Evolutionary conservation across 2,888 invertebrate genomes (phyloP), one percentile per base, ranked within the genome.

Genomic region (Elmis aenea): DNA sequence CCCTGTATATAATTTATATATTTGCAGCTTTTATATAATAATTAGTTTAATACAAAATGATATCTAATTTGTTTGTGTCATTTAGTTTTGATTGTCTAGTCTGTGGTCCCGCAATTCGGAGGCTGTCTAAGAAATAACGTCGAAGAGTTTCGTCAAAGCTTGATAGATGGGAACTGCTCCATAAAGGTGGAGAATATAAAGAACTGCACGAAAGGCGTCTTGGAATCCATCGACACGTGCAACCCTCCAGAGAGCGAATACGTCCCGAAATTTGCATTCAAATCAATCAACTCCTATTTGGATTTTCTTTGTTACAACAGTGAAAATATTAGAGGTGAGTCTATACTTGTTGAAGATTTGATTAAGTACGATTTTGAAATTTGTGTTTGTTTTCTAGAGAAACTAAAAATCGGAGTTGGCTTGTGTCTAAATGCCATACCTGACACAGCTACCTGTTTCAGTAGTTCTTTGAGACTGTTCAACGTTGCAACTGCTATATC

Each of bases 81-180:
- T n/a, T n/a, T n/a, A n/a, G n/a, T n/a, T n/a, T n/a, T n/a, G n/a
- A n/a, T 12, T 26, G 26, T 26, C 3, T 5, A 33, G 33, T n/a
- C 26, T 10, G 26, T 26, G 5, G 22, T 27, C 5, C 20, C 6
- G 2, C 15, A 3, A 2, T 21, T 18, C 6, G 27, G 12, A 20
- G 27, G 27, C 10, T 33, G 33, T 13, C 22, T 33, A 10, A 22
- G 13, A n/a, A 10, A n/a, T 12, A 13, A 18, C 22, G 9, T 26
- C n/a, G 33, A 21, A 27, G 27, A 33, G 10, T 33, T 33, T 22
- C 12, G 21, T 4, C n/a, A n/a, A n/a, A n/a, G n/a, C n/a, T n/a
- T n/a, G n/a, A n/a, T n/a, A n/a, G n/a, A n/a, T n/a, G n/a, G n/a
- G n/a, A n/a, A n/a, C n/a, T n/a, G n/a, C n/a, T n/a, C n/a, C n/a